Evolutionary conservation across 53 echinoderm and acorn worm genomes (phyloP).

Genomic region (Astropecten irregularis): DNA sequence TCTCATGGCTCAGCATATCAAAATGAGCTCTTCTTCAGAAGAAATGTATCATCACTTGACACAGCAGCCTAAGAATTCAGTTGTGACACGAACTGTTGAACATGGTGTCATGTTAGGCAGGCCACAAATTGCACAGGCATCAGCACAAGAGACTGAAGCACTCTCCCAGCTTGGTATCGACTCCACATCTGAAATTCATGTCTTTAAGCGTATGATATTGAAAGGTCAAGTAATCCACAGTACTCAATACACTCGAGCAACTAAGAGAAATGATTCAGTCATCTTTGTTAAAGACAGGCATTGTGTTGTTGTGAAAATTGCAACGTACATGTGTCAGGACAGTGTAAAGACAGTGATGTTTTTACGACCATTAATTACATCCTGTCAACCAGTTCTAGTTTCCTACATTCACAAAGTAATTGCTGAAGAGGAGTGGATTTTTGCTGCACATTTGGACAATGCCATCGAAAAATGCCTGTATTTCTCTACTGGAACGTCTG

Average conservation of each 20-base stretch:
- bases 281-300: slow-evolving; percentile 2
- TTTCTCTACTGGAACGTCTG: neutral
- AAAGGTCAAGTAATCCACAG: neutral
- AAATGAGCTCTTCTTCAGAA: slow-evolving; percentile 6
- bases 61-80: neutral
- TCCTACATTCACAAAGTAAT: neutral
- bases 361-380: neutral
- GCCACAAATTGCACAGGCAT: neutral
- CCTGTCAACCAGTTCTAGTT: neutral
- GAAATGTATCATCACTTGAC: slow-evolving; percentile 19
- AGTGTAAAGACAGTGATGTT: neutral
- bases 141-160: neutral
- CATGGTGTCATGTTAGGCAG: slow-evolving; percentile 17
- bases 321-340: neutral
- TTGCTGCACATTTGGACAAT: neutral
- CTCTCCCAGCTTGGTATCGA: neutral
- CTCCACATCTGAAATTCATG: slow-evolving; percentile 7
- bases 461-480: slow-evolving; percentile 3
- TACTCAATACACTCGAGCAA: slow-evolving; percentile 19
- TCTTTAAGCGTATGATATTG: slow-evolving; percentile 26
- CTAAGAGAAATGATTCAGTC: slow-evolving; percentile 4
- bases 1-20: neutral
- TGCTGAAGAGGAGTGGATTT: neutral
- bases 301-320: slow-evolving; percentile 1
- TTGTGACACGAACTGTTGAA: neutral